Percentiles rank a stretch among this genome's conserved stretches.
These are phyloP conservation scores for Cyphomyrus discorhynchus DNA, from an alignment of 2,113 vertebrate genomes.

Conservation along the genomic window DNA sequence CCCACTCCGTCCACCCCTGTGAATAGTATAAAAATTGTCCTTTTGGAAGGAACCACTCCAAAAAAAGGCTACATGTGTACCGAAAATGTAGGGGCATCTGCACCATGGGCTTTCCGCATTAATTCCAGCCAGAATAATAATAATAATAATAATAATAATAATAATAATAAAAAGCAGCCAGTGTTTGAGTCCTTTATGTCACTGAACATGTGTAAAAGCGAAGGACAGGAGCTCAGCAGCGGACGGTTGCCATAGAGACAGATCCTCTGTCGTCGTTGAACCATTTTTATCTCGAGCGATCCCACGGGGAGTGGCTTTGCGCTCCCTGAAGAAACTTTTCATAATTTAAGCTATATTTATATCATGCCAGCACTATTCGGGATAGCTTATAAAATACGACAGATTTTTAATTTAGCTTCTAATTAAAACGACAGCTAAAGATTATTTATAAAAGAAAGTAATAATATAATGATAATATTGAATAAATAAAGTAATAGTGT, in stretches of 20 bases:
- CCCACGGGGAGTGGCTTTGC: constrained; percentile 56
- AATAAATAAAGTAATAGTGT: neutral
- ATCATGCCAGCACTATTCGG: constrained; percentile 56
- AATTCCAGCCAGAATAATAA: neutral
- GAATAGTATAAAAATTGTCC: neutral
- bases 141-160: neutral
- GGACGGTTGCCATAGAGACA: constrained; percentile 73
- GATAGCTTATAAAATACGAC: constrained; percentile 46
- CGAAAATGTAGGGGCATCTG: neutral
- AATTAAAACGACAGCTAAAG: neutral
- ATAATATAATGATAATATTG: neutral
- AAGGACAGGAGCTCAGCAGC: constrained; percentile 54
- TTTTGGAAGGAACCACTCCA: neutral
- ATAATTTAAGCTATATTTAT: constrained; percentile 73
- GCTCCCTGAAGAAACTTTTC: constrained; percentile 66
- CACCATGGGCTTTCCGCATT: neutral
- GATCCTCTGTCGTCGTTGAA: constrained; percentile 68
- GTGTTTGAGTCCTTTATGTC: constrained; percentile 46
- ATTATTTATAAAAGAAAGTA: neutral
- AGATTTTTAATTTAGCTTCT: constrained; percentile 6
- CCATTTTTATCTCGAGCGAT: constrained; percentile 70
- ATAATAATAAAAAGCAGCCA: neutral
- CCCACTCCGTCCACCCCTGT: neutral
- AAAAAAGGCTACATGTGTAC: neutral
- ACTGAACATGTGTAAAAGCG: constrained; percentile 52